Conservation (phyloP, 1,140 invertebrate species). For the Metopolophium dirhodum region DNA sequence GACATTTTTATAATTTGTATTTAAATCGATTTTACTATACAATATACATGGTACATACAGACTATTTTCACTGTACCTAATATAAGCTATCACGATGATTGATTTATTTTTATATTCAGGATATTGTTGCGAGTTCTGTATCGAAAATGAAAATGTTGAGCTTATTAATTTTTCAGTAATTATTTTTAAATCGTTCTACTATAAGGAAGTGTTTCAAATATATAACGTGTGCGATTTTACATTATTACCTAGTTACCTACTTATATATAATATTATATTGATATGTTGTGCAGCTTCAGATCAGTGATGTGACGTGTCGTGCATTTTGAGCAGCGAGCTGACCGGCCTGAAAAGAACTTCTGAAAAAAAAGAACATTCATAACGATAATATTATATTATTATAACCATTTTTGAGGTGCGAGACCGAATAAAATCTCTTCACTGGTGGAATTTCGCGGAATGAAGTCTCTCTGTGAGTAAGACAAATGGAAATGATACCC, state of each 20-base stretch:
- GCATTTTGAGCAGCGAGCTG: neutral
- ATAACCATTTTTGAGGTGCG: too few relatives aligned
- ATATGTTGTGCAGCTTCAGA: neutral
- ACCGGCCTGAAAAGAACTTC: neutral
- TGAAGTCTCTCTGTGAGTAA: neutral
- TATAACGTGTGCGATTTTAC: neutral
- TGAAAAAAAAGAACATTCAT: neutral
- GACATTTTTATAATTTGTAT: too few relatives aligned
- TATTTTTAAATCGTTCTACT: neutral
- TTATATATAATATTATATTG: neutral
- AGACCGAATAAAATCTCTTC: neutral
- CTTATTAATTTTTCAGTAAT: neutral
- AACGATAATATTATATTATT: neutral
- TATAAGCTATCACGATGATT: neutral
- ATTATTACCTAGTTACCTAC: neutral
- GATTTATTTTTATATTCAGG: neutral
- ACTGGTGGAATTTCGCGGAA: neutral
- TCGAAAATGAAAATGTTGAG: too few relatives aligned
- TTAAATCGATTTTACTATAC: too few relatives aligned
- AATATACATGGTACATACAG: too few relatives aligned
- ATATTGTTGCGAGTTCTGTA: neutral
- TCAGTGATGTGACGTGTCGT: neutral
- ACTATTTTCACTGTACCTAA: too few relatives aligned
- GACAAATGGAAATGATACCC: constrained; percentile 51
- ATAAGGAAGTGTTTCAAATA: neutral